Percentiles rank a stretch among this genome's conserved stretches.
Conservation (phyloP, 2,888 invertebrate genomes). For the Andrena fulva region DNA sequence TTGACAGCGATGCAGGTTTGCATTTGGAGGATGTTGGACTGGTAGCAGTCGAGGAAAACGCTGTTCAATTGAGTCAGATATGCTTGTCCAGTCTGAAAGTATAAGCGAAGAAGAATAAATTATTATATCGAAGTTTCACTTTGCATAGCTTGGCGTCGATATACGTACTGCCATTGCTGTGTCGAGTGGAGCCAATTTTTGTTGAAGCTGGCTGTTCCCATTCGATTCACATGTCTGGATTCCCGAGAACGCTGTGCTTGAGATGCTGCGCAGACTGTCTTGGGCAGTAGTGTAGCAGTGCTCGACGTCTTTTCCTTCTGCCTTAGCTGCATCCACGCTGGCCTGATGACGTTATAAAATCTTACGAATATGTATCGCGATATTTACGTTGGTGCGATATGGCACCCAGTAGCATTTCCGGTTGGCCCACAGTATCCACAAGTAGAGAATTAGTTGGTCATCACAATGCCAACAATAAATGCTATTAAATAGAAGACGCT, state of each 20-base stretch:
- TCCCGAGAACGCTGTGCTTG: not conserved
- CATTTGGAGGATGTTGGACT: slow-evolving; percentile 29
- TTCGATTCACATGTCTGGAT: not conserved
- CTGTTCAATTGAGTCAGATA: slow-evolving; percentile 51
- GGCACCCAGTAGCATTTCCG: not conserved
- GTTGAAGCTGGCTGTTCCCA: not conserved
- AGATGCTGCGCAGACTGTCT: not conserved
- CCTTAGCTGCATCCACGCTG: slow-evolving; percentile 47
- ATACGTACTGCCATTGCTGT: not conserved
- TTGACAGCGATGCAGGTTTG: slow-evolving; percentile 44
- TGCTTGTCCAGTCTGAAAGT: slow-evolving; percentile 72
- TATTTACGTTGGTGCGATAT: too few relatives aligned
- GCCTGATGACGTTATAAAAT: slow-evolving; percentile 15
- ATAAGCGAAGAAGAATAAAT: not conserved
- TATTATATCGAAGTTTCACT: not conserved
- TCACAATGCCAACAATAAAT: not conserved
- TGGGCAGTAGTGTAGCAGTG: slow-evolving; percentile 39
- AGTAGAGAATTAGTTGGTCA: not conserved
- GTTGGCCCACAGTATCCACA: not conserved
- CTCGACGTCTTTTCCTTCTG: slow-evolving; percentile 49
- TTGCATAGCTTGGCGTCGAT: not conserved
- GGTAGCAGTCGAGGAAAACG: slow-evolving; percentile 44
- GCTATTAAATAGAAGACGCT: not conserved
- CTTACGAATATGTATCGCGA: too few relatives aligned
- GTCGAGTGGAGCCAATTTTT: not conserved